phyloP scores from a whole-genome alignment of 2,113 vertebrate genomes.

The Microtus oregoni region DNA sequence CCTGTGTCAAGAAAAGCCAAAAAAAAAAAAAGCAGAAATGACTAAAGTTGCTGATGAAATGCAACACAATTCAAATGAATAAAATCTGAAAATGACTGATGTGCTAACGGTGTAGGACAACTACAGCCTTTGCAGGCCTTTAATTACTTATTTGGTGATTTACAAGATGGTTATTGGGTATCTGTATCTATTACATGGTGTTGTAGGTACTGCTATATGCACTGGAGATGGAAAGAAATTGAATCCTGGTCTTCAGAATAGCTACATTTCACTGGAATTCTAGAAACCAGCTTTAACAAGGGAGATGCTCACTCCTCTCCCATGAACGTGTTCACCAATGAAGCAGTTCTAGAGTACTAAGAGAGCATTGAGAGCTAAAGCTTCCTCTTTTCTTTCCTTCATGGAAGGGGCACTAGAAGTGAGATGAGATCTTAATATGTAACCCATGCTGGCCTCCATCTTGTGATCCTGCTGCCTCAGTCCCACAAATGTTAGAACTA shows the following conservation, averaged over 20 bases:
- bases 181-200: accelerated
- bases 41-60: not conserved
- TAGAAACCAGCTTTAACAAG: not conserved
- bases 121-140: not conserved
- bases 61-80: not conserved
- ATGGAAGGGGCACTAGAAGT: not conserved
- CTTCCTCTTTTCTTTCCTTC: not conserved
- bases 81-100: not conserved
- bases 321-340: not conserved
- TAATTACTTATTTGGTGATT: not conserved
- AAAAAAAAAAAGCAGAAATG: conserved; percentile 6
- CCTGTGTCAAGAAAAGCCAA: not conserved
- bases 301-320: not conserved
- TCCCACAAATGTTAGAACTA: too few relatives aligned
- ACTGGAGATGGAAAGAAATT: not conserved
- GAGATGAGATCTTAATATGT: not conserved
- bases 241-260: not conserved
- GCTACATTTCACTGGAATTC: not conserved
- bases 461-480: not conserved
- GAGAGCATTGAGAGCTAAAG: not conserved
- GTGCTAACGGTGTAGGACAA: not conserved
- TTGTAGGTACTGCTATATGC: not conserved
- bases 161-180: not conserved
- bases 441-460: not conserved
- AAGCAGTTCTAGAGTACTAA: not conserved